phyloP scores from a whole-genome alignment of 2,797 vertebrate species.

The Oreortyx pictus region DNA sequence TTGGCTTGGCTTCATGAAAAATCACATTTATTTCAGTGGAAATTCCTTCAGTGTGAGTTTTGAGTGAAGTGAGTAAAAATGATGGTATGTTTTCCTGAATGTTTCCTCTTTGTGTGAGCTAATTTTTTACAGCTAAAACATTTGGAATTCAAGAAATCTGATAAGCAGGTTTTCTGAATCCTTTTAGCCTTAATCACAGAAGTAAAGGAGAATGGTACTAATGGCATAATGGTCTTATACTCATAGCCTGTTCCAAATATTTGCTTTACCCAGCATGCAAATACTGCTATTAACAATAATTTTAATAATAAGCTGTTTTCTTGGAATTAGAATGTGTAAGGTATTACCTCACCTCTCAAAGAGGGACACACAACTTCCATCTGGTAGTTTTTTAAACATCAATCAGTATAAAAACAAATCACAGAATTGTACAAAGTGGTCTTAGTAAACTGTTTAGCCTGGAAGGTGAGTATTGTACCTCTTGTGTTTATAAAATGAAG shows the following conservation, averaged over 20 bases:
- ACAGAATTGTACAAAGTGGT: neutral
- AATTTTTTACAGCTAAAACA: neutral
- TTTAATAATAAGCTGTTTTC: neutral
- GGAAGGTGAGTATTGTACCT: neutral
- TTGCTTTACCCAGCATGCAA: neutral
- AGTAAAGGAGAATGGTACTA: neutral
- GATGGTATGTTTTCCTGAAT: conserved; percentile 4
- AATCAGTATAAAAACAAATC: neutral
- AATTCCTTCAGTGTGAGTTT: neutral
- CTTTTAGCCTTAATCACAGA: neutral
- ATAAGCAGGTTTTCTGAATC: neutral
- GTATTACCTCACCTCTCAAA: neutral
- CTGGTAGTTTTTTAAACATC: neutral
- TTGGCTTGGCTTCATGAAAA: neutral
- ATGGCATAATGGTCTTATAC: neutral
- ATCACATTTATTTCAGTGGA: neutral
- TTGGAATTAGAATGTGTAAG: neutral
- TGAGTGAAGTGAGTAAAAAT: neutral
- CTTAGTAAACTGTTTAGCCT: conserved; percentile 15
- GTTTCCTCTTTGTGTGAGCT: neutral
- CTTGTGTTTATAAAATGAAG: neutral
- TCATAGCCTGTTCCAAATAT: neutral
- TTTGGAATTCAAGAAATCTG: conserved; percentile 15
- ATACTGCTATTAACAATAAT: neutral
- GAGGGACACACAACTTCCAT: neutral